Percentiles rank a stretch among this genome's conserved stretches.
phyloP scores from a whole-genome alignment of 2,797 vertebrate species.

The Crax fasciolata region DNA sequence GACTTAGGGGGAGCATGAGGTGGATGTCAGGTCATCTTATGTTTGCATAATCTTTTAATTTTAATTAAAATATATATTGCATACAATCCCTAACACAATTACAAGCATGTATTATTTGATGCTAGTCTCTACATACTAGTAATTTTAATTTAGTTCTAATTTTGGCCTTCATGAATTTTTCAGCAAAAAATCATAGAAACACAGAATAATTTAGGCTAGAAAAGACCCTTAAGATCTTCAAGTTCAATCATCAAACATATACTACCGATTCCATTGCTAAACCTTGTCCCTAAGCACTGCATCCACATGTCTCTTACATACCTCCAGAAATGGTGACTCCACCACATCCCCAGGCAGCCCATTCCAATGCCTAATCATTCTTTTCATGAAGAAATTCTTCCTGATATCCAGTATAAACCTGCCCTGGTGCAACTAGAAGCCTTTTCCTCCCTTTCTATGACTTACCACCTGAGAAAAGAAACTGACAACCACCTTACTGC shows the following conservation, averaged over 20 bases:
- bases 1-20: not conserved
- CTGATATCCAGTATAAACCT: not conserved
- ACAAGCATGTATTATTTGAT: not conserved
- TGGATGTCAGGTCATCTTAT: not conserved
- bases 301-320: not conserved
- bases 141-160: not conserved
- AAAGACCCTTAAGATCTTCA: not conserved
- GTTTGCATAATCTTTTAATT: not conserved
- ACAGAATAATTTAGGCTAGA: not conserved
- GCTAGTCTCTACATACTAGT: accelerated
- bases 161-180: not conserved
- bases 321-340: not conserved
- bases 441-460: not conserved
- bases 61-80: not conserved
- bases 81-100: not conserved
- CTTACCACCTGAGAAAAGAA: not conserved
- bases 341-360: not conserved
- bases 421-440: not conserved
- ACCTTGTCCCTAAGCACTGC: not conserved
- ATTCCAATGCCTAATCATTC: not conserved
- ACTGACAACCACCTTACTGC: too few species aligned
- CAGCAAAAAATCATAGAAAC: not conserved
- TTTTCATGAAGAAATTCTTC: not conserved
- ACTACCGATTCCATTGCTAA: not conserved
- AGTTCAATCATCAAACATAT: not conserved